A percentile compares a stretch with the other conserved stretches of the same genome.
phyloP scores from a whole-genome alignment of 2,888 invertebrate species.

The Machimus rusticus region DNA sequence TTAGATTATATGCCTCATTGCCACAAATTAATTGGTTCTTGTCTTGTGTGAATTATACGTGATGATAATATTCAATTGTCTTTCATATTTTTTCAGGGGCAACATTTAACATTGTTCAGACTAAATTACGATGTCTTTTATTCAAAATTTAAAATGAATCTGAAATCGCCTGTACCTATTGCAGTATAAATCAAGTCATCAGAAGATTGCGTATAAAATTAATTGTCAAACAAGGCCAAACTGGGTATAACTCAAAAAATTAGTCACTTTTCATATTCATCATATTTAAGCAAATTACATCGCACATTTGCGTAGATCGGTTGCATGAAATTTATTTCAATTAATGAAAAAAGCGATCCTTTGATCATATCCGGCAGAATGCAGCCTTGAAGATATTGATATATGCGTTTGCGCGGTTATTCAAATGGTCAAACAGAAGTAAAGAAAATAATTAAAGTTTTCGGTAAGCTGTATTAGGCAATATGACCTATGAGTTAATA shows the following conservation, averaged over 20 bases:
- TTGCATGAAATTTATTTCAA: neutral
- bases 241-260: neutral
- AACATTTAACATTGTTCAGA: neutral
- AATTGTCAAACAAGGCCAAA: neutral
- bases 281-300: neutral
- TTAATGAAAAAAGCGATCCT: neutral
- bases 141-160: neutral
- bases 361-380: neutral
- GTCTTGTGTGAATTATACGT: neutral
- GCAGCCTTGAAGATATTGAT: constrained; percentile 12
- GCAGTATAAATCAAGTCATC: neutral
- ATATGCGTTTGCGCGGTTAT: neutral
- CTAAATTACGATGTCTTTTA: neutral
- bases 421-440: neutral
- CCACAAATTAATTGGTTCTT: neutral
- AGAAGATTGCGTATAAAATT: neutral
- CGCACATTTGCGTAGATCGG: neutral
- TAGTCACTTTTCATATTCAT: neutral
- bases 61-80: neutral
- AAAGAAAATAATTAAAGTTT: neutral
- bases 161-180: neutral
- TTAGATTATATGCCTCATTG: neutral
- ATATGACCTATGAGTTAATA: neutral
- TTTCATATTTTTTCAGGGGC: neutral
- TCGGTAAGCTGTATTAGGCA: neutral